Evolutionary conservation across 2,888 invertebrate species (phyloP).

Genomic region (Ophonus ardosiacus): DNA sequence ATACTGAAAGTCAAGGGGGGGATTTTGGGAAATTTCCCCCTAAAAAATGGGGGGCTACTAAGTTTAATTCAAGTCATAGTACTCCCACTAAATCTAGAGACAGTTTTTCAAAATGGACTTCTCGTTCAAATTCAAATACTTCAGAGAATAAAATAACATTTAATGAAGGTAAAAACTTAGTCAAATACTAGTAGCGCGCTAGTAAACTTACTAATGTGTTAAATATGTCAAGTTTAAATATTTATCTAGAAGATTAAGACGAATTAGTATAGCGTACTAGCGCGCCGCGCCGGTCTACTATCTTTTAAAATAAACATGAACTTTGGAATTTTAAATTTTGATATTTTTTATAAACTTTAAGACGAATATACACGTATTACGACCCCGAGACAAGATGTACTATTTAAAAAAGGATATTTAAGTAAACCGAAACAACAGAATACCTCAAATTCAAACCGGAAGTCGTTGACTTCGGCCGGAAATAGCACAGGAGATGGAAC

Average conservation of each 20-base stretch:
- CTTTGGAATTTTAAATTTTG: background rate
- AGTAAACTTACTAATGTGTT: background rate
- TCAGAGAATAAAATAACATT: slow-evolving; percentile 78
- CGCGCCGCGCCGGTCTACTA: background rate
- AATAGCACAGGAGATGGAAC: slow-evolving; percentile 74
- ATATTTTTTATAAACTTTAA: slow-evolving; percentile 69
- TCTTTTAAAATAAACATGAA: background rate
- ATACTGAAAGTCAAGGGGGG: background rate
- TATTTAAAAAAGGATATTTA: slow-evolving; percentile 84
- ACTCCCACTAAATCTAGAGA: slow-evolving; percentile 70
- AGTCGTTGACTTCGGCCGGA: slow-evolving; percentile 47
- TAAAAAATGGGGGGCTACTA: background rate
- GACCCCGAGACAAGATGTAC: slow-evolving; percentile 83
- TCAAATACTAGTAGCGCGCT: background rate
- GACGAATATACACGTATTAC: slow-evolving; percentile 85
- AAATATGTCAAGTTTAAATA: background rate
- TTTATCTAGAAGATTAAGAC: background rate
- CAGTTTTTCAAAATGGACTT: slow-evolving; percentile 67
- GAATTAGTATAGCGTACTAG: background rate
- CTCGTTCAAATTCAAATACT: slow-evolving; percentile 74
- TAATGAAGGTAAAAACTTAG: slow-evolving; percentile 75
- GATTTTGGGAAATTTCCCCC: slow-evolving; percentile 12
- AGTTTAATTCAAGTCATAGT: slow-evolving; percentile 73
- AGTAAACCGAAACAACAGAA: slow-evolving; percentile 77
- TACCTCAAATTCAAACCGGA: slow-evolving; percentile 68